Conservation (phyloP, 2,888 invertebrate genomes). For the Phymatocera aterrima region DNA sequence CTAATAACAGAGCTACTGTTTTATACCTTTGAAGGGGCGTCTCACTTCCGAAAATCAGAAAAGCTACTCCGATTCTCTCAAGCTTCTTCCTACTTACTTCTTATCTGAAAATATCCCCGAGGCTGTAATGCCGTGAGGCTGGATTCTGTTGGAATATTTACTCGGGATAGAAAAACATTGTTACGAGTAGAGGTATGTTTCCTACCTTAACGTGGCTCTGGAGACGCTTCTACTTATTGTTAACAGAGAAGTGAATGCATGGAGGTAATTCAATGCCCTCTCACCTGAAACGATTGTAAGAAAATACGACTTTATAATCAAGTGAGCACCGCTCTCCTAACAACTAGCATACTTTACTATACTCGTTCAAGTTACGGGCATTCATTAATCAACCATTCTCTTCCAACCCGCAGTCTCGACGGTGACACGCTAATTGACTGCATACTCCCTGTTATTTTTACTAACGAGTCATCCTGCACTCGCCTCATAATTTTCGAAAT, state of each 20-base stretch:
- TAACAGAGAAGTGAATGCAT: neutral
- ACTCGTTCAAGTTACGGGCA: neutral
- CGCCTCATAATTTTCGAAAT: neutral
- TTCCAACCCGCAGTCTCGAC: neutral
- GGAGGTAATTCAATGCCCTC: neutral
- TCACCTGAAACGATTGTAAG: slow-evolving; percentile 22
- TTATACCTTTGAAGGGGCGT: neutral
- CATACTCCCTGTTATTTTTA: neutral
- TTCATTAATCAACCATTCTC: neutral
- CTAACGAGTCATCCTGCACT: neutral
- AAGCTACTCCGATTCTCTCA: no score
- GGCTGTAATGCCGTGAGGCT: no score
- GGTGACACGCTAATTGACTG: neutral
- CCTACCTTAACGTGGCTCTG: neutral
- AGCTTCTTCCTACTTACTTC: no score
- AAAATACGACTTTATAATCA: neutral
- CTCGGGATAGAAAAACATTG: no score
- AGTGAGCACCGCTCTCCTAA: neutral
- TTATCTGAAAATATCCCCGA: no score
- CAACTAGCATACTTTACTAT: neutral
- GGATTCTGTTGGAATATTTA: no score
- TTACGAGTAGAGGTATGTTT: no score
- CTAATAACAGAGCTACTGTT: neutral
- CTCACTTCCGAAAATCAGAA: neutral
- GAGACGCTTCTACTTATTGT: neutral